phyloP scores from a whole-genome alignment of 1,140 invertebrate genomes.

The Drosophila mauritiana region DNA sequence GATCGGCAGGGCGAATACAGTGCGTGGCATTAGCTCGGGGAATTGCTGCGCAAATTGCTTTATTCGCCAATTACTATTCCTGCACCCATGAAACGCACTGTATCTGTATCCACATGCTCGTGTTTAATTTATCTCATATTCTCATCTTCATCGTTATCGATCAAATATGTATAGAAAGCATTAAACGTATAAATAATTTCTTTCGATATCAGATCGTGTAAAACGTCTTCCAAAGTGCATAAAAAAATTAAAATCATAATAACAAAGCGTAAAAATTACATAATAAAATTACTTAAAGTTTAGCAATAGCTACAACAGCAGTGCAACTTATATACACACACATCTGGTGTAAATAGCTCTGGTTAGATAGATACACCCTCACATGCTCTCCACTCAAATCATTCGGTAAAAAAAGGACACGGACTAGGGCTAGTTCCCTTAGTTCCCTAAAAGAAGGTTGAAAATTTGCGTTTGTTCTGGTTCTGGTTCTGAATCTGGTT shows the following conservation, averaged over 20 bases:
- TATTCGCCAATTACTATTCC: no score
- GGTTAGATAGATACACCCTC: background rate
- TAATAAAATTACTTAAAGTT: constrained; percentile 28
- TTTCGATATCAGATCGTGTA: constrained; percentile 5
- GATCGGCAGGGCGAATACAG: constrained; percentile 7
- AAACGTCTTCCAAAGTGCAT: background rate
- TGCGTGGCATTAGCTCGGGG: background rate
- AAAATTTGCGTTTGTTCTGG: constrained; percentile 82
- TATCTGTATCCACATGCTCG: constrained; percentile 2
- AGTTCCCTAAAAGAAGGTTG: constrained; percentile 58
- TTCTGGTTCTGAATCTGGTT: constrained; percentile 11
- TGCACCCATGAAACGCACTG: constrained; percentile 9
- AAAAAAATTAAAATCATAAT: constrained; percentile 9
- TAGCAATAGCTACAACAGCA: constrained; percentile 24
- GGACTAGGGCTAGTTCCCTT: background rate
- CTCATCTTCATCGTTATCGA: background rate
- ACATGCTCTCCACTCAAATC: background rate
- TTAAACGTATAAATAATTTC: constrained; percentile 21
- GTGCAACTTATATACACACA: constrained; percentile 44
- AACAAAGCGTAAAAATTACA: constrained; percentile 28
- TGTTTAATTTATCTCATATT: constrained; percentile 2
- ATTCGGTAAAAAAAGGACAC: constrained; percentile 1
- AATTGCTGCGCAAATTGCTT: no score
- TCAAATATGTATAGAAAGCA: constrained; percentile 11
- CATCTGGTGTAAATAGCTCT: constrained; percentile 34